Base-by-base conservation (phyloP, 2,888 invertebrate genomes). In the Lasioglossum morio region DNA sequence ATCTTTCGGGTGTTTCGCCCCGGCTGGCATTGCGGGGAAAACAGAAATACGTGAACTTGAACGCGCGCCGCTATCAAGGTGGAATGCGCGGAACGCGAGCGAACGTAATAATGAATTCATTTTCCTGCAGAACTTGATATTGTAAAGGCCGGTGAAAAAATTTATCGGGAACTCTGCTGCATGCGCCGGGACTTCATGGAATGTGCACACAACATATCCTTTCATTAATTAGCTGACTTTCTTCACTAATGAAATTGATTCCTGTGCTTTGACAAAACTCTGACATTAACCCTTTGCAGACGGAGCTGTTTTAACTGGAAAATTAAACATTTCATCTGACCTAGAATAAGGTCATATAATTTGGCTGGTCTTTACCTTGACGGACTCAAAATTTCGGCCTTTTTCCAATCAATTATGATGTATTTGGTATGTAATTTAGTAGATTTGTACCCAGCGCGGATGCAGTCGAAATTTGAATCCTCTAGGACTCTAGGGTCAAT, bases 141-240 rank as follows among this genome's bases (percentile, higher is more conserved):
- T 70, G 40, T 48, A 79, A 75, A 72, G 30, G 40, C 0, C 27
- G 30, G 23, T 4, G n/a, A 23, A 70, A 79, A 78, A 75, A 78
- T 79, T 63, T 48, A 75, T 82, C 46, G 79, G 48, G 43, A 8
- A 8, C 53, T 10, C 4, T 27, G 30, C n/a, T 23, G 34, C 40
- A 34, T 37, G 40, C n/a, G 34, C 27, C 27, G 66, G 8, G 73
- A 40, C 57, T 34, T 4, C 73, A 30, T 19, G 85, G 79, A 85
- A 85, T 74, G 69, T 40, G 30, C 46, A 27, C 53, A 19, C 72
- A 48, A 12, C 48, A 23, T 10, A 48, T 27, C 12, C 69, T 27
- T 69, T 37, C 77, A 43, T 75, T 87, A 85, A 87, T 87, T 85
- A 85, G 80, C 70, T n/a, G 66, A 73, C 73, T 57, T 76, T 72